Evolutionary conservation across 2,888 invertebrate genomes (phyloP).

Genomic region (Epinotia demarniana): DNA sequence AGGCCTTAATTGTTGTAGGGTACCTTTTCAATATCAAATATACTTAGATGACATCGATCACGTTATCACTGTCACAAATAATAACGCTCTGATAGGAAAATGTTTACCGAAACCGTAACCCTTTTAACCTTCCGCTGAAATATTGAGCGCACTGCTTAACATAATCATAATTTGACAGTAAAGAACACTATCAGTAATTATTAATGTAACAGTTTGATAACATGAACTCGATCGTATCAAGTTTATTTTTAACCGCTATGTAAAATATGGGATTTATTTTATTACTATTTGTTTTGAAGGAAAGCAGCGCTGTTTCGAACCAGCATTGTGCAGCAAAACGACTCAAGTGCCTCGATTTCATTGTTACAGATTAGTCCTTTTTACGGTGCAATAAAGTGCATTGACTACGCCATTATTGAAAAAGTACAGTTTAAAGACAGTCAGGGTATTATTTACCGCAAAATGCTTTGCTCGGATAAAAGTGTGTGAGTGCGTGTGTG

Average conservation of each 20-base stretch:
- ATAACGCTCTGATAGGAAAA: no score
- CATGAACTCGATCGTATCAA: constrained; percentile 47
- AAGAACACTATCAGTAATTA: constrained; percentile 49
- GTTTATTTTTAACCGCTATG: neutral
- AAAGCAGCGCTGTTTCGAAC: neutral
- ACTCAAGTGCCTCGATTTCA: neutral
- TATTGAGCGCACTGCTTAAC: neutral
- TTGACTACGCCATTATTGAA: no score
- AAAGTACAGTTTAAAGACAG: no score
- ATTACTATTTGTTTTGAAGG: neutral
- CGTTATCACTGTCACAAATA: no score
- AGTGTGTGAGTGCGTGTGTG: no score
- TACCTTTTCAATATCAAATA: no score
- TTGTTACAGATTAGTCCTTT: neutral
- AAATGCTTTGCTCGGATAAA: neutral
- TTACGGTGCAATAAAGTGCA: neutral
- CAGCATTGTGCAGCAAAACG: neutral
- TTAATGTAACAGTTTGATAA: constrained; percentile 51
- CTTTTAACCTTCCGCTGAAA: neutral
- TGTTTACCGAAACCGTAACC: no score
- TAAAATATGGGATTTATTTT: neutral
- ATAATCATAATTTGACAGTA: constrained; percentile 43
- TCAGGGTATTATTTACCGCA: no score
- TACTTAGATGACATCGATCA: no score
- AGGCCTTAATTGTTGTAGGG: no score